phyloP scores from a whole-genome alignment of 2,113 vertebrate species.

The Labeo catla region DNA sequence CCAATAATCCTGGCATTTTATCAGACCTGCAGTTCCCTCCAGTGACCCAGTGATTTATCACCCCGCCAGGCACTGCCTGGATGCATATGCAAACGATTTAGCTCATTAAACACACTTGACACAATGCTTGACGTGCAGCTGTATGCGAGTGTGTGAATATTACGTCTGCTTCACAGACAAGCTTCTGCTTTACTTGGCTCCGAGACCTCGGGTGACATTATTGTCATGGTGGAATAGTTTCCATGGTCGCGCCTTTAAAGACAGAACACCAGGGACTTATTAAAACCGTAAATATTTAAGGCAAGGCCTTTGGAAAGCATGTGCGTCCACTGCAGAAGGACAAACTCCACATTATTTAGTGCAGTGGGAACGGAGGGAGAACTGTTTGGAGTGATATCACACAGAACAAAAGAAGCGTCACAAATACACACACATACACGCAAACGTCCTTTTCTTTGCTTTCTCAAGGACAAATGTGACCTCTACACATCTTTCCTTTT shows the following conservation, averaged over 20 bases:
- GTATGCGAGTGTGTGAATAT: conserved; percentile 15
- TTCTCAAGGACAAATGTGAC: conserved; percentile 45
- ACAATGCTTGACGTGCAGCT: conserved; percentile 14
- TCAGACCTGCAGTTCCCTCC: neutral
- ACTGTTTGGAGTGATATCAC: neutral
- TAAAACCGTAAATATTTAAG: conserved; percentile 48
- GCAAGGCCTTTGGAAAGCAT: conserved; percentile 8
- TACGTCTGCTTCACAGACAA: neutral
- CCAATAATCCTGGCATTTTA: conserved; percentile 20
- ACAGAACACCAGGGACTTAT: conserved; percentile 26
- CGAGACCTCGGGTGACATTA: conserved; percentile 26
- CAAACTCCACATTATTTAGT: conserved; percentile 23
- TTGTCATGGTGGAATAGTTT: conserved; percentile 49
- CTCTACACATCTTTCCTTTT: neutral
- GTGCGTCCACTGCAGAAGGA: conserved; percentile 5
- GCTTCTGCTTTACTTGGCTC: conserved; percentile 36
- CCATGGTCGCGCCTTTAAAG: conserved; percentile 45
- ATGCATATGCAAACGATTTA: conserved; percentile 11
- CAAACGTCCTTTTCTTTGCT: neutral
- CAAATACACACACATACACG: neutral
- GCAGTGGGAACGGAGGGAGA: conserved; percentile 10
- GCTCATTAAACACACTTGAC: conserved; percentile 8
- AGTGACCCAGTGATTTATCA: conserved; percentile 27
- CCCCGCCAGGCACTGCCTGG: neutral
- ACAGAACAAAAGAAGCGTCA: conserved; percentile 15